Evolutionary conservation across 2,888 invertebrate genomes (phyloP), one percentile per base, ranked within the genome.

Genomic region (Eilema depressum): DNA sequence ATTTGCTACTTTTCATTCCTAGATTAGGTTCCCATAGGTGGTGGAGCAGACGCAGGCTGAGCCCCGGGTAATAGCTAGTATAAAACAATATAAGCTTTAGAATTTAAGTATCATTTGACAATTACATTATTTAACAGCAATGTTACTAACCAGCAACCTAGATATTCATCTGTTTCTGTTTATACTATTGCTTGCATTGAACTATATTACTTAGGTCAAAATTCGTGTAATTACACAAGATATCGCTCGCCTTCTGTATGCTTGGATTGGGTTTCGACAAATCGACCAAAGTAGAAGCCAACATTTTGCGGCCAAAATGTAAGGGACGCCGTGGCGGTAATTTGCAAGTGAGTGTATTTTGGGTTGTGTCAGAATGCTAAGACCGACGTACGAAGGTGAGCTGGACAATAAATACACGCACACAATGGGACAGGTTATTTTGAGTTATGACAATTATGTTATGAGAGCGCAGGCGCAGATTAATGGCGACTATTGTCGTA

Each of bases 401-500:
- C 78, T 68, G 75, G 81, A 69, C 70, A 70, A 25, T 74, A 77
- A 56, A 71, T 69, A 79, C 68, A 68, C 23, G 37, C 59, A 64
- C 47, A 69, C 69, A 69, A 69, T 69, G 57, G 69, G 25, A 53
- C 66, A 66, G 64, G 59, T 53, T 68, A 64, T 47, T 69, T 69
- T 69, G 59, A 69, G 28, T 57, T 63, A 60, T n/a, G 66, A n/a
- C 60, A 66, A 41, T 37, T 57, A 53, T 30, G 56, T 68, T 33
- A 63, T 53, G 64, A 64, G 28, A 64, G 26, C 7, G 41, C 41
- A 23, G 41, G 25, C 5, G 57, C 4, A 20, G 47, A 41, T 41
- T 33, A 63, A 63, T 37, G 56, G 33, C 63, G 30, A 26, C 26
- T 68, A 57, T 68, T 63, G 30, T 47, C 59, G 20, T 23, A 10